A percentile compares a stretch with the other conserved stretches of the same genome.
phyloP scores from a whole-genome alignment of 2,113 vertebrate species.

The Mustela lutreola region DNA sequence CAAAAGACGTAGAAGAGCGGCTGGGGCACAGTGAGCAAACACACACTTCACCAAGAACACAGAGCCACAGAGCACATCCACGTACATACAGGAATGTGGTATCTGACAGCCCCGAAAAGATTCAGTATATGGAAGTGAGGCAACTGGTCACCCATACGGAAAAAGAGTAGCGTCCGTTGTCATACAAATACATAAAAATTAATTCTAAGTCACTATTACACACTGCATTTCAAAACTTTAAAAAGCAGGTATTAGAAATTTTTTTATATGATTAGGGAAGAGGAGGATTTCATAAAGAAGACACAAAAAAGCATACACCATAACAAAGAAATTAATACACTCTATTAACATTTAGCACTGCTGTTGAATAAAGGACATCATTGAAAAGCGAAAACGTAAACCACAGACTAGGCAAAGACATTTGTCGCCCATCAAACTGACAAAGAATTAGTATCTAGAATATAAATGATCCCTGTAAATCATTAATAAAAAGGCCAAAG shows the following conservation, averaged over 20 bases:
- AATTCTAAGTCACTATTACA: not conserved
- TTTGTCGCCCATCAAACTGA: not conserved
- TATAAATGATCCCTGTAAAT: slow-evolving; percentile 23
- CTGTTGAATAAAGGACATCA: not conserved
- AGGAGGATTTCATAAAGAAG: not conserved
- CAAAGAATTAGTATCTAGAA: not conserved
- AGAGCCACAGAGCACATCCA: not conserved
- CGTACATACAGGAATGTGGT: rapidly evolving
- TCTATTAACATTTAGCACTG: not conserved
- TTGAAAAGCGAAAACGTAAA: not conserved
- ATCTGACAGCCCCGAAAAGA: not conserved
- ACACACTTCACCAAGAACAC: not conserved
- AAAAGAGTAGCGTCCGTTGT: not conserved
- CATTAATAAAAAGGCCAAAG: slow-evolving; percentile 27
- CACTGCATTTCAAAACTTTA: not conserved
- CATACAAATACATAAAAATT: not conserved
- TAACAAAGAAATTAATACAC: not conserved
- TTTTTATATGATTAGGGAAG: not conserved
- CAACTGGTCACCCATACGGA: not conserved
- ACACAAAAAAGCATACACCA: not conserved
- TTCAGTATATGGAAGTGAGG: not conserved
- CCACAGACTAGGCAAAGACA: not conserved
- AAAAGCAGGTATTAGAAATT: not conserved
- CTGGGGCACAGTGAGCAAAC: not conserved
- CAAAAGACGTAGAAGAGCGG: not conserved